These are phyloP conservation scores for Tyrannus savana DNA, from an alignment of 2,113 vertebrate genomes.

Conservation along the genomic window DNA sequence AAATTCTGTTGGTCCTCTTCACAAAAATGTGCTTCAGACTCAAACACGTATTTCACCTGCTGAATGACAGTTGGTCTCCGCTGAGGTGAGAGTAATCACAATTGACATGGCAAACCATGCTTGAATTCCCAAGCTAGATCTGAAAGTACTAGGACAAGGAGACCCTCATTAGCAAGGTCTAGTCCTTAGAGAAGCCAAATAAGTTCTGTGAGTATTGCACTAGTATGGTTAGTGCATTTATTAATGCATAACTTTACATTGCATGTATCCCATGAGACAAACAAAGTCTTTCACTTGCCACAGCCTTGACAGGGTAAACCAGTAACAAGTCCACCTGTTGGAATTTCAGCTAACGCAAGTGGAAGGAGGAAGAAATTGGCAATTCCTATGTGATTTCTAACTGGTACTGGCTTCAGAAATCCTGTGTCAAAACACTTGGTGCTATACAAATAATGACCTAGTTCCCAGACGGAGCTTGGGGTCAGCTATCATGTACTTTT, in stretches of 20 bases:
- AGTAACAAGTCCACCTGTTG: background rate
- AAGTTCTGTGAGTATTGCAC: background rate
- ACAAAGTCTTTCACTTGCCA: background rate
- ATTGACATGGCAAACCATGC: background rate
- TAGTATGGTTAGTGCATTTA: background rate
- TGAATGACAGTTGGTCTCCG: background rate
- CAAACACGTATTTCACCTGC: background rate
- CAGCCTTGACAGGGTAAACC: background rate
- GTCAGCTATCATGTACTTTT: constrained; percentile 2
- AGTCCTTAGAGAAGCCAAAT: background rate
- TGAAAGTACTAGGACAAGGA: background rate
- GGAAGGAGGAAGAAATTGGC: background rate
- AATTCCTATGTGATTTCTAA: background rate
- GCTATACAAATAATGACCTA: background rate
- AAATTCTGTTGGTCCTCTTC: background rate
- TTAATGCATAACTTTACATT: background rate
- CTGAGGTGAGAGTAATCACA: background rate
- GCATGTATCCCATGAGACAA: background rate
- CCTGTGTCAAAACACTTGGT: background rate
- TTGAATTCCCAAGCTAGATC: background rate
- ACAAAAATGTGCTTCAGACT: background rate
- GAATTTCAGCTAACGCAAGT: background rate
- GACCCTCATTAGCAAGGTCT: background rate
- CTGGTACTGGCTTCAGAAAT: background rate
- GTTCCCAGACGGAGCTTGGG: background rate